Base-by-base conservation (phyloP, 1,140 invertebrate genomes). In the Holcopasites calliopsidis region DNA sequence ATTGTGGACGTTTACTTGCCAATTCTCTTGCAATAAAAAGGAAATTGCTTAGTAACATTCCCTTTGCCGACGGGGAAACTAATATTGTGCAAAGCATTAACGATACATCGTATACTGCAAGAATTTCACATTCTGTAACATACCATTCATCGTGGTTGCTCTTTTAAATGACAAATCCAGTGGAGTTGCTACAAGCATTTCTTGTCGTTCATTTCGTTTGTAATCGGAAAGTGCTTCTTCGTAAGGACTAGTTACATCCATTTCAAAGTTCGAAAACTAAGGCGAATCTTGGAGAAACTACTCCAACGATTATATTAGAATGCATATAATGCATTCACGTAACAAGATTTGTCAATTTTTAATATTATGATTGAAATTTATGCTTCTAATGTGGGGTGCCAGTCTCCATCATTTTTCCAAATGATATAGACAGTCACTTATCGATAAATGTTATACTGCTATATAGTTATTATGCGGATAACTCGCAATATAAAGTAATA, bases 81-180 rank as follows among this genome's bases (percentile, higher is more conserved):
- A n/a, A n/a, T n/a, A n/a, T n/a, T n/a, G n/a, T n/a, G n/a, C n/a
- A n/a, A n/a, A n/a, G n/a, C n/a, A n/a, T n/a, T n/a, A n/a, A n/a
- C 7, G 16, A 13, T 13, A 11, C 10, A 2, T n/a, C 6, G 21
- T 21, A 31, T 21, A 44, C 18, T 21, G 1, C 16, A 42, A 35
- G 44, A 47, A 35, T 10, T 13, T 57, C 18, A 31, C 31, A 42
- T n/a, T 2, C 3, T 60, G 18, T 73, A 31, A 65, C 80, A 47
- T 89, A 90, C 88, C 88, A 35, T 83, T 61, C 80, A 86, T 83
- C 8, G 69, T 82, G 13, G 38, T 58, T 26, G 87, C 88, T 47
- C 86, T 88, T 78, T 82, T 89, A 68, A 88, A 90, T 21, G 89
- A 90, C 31, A 88, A 85, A 60, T 90, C 89, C 26, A 89, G 68